These are phyloP conservation scores for Mobula birostris DNA, from an alignment of 2,113 vertebrate genomes.

Conservation along the genomic window DNA sequence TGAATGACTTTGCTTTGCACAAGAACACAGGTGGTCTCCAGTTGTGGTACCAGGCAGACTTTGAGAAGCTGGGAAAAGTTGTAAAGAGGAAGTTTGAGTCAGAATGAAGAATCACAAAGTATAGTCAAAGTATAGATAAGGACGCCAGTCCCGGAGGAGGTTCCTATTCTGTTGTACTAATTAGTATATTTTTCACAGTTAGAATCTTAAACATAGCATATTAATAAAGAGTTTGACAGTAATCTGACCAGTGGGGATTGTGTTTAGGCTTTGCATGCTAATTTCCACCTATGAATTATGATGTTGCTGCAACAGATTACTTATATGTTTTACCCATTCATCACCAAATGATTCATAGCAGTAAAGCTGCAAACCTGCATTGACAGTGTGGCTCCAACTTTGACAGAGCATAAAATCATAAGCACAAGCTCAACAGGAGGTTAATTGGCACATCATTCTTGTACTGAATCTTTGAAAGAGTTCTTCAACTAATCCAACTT, in stretches of 20 bases:
- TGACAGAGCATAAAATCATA: background rate
- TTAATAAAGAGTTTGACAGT: slow-evolving; percentile 28
- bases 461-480: too few relatives aligned
- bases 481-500: too few relatives aligned
- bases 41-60: background rate
- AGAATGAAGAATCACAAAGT: background rate
- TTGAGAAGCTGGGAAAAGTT: background rate
- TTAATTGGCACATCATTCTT: background rate
- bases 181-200: slow-evolving; percentile 32
- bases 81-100: background rate
- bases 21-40: background rate
- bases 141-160: background rate
- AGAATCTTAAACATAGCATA: slow-evolving; percentile 12
- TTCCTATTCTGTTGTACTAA: slow-evolving; percentile 27
- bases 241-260: slow-evolving; percentile 29
- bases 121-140: background rate
- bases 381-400: background rate
- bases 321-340: slow-evolving; percentile 12
- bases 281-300: background rate
- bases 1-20: background rate
- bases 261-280: slow-evolving; percentile 25
- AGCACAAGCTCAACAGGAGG: background rate
- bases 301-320: slow-evolving; percentile 12
- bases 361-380: background rate
- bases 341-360: background rate